Conservation (phyloP, 2,888 invertebrate species). For the Meganola albula region DNA sequence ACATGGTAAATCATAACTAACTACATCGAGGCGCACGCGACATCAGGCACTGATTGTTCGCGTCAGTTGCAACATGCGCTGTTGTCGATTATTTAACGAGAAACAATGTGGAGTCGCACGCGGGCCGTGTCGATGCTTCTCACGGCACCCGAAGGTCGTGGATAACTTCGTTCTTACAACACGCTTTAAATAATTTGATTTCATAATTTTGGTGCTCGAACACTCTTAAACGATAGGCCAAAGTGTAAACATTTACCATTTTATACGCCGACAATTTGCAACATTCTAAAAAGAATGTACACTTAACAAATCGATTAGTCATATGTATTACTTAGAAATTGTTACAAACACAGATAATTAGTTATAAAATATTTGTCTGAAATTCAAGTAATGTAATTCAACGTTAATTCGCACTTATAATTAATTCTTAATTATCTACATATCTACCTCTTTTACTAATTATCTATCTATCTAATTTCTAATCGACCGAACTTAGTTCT, state of each 20-base stretch:
- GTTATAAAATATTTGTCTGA: too few relatives aligned
- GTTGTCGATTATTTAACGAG: conserved; percentile 71
- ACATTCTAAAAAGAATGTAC: conserved; percentile 22
- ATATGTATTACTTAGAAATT: conserved; percentile 20
- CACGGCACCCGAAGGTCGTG: conserved; percentile 73
- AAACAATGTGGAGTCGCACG: conserved; percentile 71
- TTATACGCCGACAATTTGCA: conserved; percentile 16
- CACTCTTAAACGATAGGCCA: conserved; percentile 36
- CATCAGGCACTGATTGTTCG: conserved; percentile 49
- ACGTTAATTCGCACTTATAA: too few relatives aligned
- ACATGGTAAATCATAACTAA: too few relatives aligned
- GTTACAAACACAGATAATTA: conserved; percentile 20
- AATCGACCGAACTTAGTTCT: too few relatives aligned
- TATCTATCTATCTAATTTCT: too few relatives aligned
- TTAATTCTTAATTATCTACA: too few relatives aligned
- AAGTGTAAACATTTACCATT: conserved; percentile 21
- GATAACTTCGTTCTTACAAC: conserved; percentile 69
- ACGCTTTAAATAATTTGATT: conserved; percentile 72
- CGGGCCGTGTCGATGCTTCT: conserved; percentile 53
- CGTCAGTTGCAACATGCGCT: conserved; percentile 53
- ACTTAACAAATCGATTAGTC: conserved; percentile 20
- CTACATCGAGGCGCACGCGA: conserved; percentile 49
- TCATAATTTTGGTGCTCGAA: conserved; percentile 59
- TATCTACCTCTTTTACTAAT: too few relatives aligned
- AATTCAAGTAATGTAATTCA: too few relatives aligned